A percentile compares a stretch with the other conserved stretches of the same genome.
These are phyloP conservation scores for Bos indicus DNA, from an alignment of 2,113 vertebrate species.

Conservation along the genomic window DNA sequence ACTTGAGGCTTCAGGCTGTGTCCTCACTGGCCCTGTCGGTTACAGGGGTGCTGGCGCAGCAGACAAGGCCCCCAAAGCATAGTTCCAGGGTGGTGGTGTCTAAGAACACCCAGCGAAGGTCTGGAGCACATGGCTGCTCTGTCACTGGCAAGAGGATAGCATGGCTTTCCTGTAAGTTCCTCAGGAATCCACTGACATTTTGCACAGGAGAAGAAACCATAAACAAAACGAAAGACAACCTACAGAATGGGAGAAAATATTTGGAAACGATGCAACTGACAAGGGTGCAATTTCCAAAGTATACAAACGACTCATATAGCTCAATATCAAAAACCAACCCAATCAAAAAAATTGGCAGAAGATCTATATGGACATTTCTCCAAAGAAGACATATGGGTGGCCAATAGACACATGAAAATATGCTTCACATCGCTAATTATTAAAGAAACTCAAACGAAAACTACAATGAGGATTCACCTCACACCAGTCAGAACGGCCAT, in stretches of 20 bases:
- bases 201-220: not conserved
- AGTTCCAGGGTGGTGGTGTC: no score
- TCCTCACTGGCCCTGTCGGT: not conserved
- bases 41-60: not conserved
- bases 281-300: not conserved
- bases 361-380: not conserved
- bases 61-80: not conserved
- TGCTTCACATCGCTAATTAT: not conserved
- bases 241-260: not conserved
- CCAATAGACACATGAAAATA: not conserved
- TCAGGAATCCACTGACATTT: not conserved
- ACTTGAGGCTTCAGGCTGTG: not conserved
- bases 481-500: not conserved
- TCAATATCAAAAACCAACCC: not conserved
- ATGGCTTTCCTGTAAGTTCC: not conserved
- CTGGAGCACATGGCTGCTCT: not conserved
- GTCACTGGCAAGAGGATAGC: not conserved
- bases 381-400: not conserved
- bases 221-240: not conserved
- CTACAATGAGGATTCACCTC: not conserved
- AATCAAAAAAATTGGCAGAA: not conserved
- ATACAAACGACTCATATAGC: not conserved
- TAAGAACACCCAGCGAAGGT: fast-evolving
- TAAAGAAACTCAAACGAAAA: not conserved
- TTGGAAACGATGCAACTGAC: not conserved